A percentile compares a stretch with the other conserved stretches of the same genome.
Conservation (phyloP, 2,797 vertebrate genomes). For the Pipistrellus kuhlii region DNA sequence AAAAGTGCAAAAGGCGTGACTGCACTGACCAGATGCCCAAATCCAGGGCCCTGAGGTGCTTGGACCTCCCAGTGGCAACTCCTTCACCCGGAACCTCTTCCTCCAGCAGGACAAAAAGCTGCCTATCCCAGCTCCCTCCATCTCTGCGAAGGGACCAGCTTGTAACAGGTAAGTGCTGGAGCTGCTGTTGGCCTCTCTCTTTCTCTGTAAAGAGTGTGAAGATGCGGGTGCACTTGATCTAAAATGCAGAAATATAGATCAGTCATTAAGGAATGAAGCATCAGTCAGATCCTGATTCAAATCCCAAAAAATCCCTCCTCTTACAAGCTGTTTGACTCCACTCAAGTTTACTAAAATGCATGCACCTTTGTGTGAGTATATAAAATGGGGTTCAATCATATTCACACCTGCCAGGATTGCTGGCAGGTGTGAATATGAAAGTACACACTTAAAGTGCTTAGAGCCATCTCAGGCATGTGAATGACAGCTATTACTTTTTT, state of each 20-base stretch:
- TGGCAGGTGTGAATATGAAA: not conserved
- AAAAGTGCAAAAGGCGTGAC: not conserved
- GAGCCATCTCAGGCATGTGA: not conserved
- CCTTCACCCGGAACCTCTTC: not conserved
- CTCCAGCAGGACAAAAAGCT: conserved; percentile 47
- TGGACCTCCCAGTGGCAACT: not conserved
- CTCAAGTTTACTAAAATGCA: not conserved
- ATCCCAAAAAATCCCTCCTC: not conserved
- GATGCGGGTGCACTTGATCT: not conserved
- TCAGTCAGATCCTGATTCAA: not conserved
- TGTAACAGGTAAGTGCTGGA: conserved; percentile 65
- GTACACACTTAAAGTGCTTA: not conserved
- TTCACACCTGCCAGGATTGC: not conserved
- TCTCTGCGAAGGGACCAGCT: conserved; percentile 22
- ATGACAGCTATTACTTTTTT: not conserved
- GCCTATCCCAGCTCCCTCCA: not conserved
- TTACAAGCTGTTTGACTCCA: not conserved
- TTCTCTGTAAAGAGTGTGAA: not conserved
- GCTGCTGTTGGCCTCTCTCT: not conserved
- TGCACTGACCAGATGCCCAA: not conserved
- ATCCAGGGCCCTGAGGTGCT: not conserved
- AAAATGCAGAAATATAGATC: not conserved
- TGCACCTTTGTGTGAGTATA: not conserved
- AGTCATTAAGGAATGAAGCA: not conserved
- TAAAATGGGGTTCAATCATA: not conserved